Base-by-base conservation (phyloP, 2,113 vertebrate species). In the Lepidothrix coronata region DNA sequence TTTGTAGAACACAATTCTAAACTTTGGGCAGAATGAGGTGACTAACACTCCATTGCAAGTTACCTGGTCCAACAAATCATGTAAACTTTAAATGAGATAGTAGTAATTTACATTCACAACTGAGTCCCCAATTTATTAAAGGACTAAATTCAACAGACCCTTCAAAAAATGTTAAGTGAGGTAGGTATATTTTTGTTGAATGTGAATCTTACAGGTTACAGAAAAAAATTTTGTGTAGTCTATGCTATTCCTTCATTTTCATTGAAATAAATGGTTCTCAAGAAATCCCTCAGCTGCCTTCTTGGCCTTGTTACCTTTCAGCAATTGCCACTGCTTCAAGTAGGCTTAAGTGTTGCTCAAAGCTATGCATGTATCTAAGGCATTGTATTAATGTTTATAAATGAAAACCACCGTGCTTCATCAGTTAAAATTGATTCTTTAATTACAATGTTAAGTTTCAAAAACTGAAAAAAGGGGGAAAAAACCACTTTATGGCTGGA, bases 341-440 rank as follows among this genome's bases (percentile, higher is more conserved):
- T 2, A 74, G 33, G 55, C 17, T 55, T 54, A 77, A 55, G 16
- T 27, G 30, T 75, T 67, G 25, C 48, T 89, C 11, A 87, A 84
- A 91, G 58, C 28, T 15, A 74, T 1, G 12, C 11, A 23, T 2
- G 5, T 16, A 77, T 46, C 83, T 77, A 89, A 76, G 24, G 23
- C 12, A n/a, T 8, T 57, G 30, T 30, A 37, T 58, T 61, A 75
- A 63, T 0, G 0, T 35, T 84, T 58, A 61, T 28, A 77, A 92
- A 86, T 80, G 14, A 93, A 94, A 88, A 70, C 7, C 5, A 73
- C 11, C 54, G 22, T 46, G n/a, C 49, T 76, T 83, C 58, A 80
- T 15, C 72, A 92, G n/a, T 76, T 93, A 76, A 91, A 95, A 72
- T 5, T 48, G 5, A 83, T 52, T 85, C n/a, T 78, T 94, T 91